Evolutionary conservation across 2,113 vertebrate genomes (phyloP).

Genomic region (Colius striatus): DNA sequence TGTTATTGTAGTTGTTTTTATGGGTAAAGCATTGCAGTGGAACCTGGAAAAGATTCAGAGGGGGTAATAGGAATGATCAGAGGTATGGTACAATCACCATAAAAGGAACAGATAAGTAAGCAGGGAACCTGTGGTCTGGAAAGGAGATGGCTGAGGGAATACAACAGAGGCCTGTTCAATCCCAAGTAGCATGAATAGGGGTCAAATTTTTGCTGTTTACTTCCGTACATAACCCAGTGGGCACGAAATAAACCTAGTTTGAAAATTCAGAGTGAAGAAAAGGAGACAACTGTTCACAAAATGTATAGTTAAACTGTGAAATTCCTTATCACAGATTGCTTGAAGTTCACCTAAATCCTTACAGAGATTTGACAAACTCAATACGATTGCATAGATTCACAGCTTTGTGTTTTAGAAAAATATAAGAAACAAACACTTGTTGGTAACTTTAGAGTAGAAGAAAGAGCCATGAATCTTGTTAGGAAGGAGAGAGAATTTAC

Average conservation of each 20-base stretch:
- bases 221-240: neutral
- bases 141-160: neutral
- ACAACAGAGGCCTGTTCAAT: neutral
- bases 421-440: neutral
- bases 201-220: neutral
- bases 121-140: neutral
- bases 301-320: neutral
- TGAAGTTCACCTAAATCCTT: neutral
- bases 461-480: neutral
- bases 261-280: neutral
- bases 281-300: neutral
- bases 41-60: neutral
- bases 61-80: neutral
- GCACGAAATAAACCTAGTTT: neutral
- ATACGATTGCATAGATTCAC: neutral
- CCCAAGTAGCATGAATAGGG: neutral
- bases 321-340: neutral
- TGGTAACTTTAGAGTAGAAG: neutral
- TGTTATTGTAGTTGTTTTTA: neutral
- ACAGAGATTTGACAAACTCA: neutral
- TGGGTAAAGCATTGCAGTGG: neutral
- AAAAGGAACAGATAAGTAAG: neutral
- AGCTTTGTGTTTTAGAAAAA: neutral
- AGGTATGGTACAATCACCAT: neutral
- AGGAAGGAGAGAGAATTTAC: neutral